These are phyloP conservation scores for Heterotis niloticus DNA, from an alignment of 2,113 vertebrate genomes.

Conservation along the genomic window DNA sequence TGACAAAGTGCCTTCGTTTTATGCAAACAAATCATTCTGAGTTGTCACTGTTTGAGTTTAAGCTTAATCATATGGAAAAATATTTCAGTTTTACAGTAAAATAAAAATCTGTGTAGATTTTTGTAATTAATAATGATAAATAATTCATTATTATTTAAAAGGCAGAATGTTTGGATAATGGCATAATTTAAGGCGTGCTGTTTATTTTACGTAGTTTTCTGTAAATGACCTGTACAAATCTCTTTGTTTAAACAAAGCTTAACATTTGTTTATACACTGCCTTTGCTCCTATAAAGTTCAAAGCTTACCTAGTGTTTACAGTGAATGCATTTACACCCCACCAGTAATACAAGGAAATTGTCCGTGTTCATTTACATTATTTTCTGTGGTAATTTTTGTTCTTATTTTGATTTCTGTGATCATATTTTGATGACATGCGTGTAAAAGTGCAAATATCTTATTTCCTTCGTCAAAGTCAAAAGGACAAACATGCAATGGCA, in stretches of 20 bases:
- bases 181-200: too few relatives aligned
- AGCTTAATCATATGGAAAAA: slow-evolving; percentile 21
- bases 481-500: not conserved
- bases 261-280: slow-evolving; percentile 39
- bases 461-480: too few relatives aligned
- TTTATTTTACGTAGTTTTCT: not conserved
- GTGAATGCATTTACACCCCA: slow-evolving; percentile 33
- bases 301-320: slow-evolving; percentile 35
- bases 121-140: too few relatives aligned
- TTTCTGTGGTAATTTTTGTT: not conserved
- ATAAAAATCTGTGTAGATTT: too few relatives aligned
- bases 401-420: too few relatives aligned
- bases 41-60: slow-evolving; percentile 9
- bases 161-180: too few relatives aligned
- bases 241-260: slow-evolving; percentile 12
- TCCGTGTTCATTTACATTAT: slow-evolving; percentile 39
- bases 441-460: too few relatives aligned
- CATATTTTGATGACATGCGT: too few relatives aligned
- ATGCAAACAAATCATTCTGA: not conserved
- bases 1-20: too few relatives aligned
- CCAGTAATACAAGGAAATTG: slow-evolving; percentile 40
- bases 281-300: slow-evolving; percentile 28
- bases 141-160: too few relatives aligned
- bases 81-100: too few relatives aligned
- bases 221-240: not conserved